Evolutionary conservation across 2,888 invertebrate genomes (phyloP), one percentile per base, ranked within the genome.

Genomic region (Drosophila hamatofila): DNA sequence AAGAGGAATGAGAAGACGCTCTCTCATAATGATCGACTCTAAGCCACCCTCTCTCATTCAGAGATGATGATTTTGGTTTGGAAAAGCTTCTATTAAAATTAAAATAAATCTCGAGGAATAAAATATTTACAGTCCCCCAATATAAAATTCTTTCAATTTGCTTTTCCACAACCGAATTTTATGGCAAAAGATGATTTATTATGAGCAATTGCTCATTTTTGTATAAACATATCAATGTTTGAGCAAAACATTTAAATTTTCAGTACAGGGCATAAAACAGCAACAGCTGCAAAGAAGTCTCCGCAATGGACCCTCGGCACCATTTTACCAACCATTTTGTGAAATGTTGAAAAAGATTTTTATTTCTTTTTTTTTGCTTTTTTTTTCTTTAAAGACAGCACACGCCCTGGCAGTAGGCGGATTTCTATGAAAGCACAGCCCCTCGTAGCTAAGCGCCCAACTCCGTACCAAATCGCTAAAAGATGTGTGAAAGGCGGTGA

Each of bases 401-500:
- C 71, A 60, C 60, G 60, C 66, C 37, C 58, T 58, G 16, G 46
- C 48, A 42, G 35, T 44, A n/a, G 65, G 61, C 64, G 52, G 65
- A 60, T 65, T 49, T 52, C 57, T 51, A 52, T 44, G 41, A 52
- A 44, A 23, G 33, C 46, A 61, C 41, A 72, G n/a, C 41, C 55
- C 54, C 44, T 25, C 12, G 39, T 18, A 56, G n/a, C 41, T n/a
- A 44, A 37, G 49, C 41, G 48, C 55, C 18, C n/a, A 73, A 51
- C 72, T 65, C 63, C 44, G 27, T 1, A 66, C 60, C 63, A 80
- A 76, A 55, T 76, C 77, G 81, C 81, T 75, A 77, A 88, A 79
- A 70, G 88, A 85, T 88, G 88, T 84, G 84, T 88, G 88, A 88
- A 88, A 83, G 81, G 81, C 77, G 76, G 78, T 60, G 79, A 80